Evolutionary conservation across 2,113 vertebrate species (phyloP), one percentile per base, ranked within the genome.

Genomic region (Tursiops truncatus): DNA sequence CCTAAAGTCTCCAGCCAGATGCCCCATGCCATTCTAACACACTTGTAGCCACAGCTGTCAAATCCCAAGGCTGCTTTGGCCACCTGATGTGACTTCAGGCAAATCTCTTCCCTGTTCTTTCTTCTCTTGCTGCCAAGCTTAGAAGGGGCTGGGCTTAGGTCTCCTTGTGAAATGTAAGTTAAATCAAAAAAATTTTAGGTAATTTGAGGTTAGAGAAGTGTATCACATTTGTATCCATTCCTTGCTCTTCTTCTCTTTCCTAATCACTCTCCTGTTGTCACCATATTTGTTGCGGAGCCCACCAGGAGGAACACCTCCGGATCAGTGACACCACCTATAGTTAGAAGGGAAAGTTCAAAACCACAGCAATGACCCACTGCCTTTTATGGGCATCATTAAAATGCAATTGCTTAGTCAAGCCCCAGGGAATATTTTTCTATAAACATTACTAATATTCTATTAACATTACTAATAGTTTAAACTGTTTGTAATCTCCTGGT

Each of bases 181-280:
- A 77, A 18, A 53, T 50, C 33, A 53, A 28, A 53, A 77, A n/a
- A 4, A 0, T 26, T 53, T 41, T 68, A 33, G 70, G 77, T n/a
- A 38, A 74, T 15, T 53, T 76, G 77, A 80, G 62, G 56, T 90
- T 28, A 60, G 3, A 18, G 38, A 20, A 25, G 38, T 62, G 13
- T 36, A 23, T 73, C 84, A 21, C 60, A 41, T n/a, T 62, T 90
- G 26, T 10, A 21, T 20, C 26, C 74, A 20, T n/a, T 36, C 62
- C n/a, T 63, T 73, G 21, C 47, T 77, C 44, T 85, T 89, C 93
- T 60, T 36, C 86, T 80, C 47, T 47, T 86, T 77, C 73, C 76
- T 53, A 17, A 31, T 79, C 68, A 68, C 68, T n/a, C 80, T 67
- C 26, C 13, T 6, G 14, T 31, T n/a, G 63, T 85, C 26, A 8